Base-by-base conservation (phyloP, 2,113 vertebrate species). In the Jacana jacana region DNA sequence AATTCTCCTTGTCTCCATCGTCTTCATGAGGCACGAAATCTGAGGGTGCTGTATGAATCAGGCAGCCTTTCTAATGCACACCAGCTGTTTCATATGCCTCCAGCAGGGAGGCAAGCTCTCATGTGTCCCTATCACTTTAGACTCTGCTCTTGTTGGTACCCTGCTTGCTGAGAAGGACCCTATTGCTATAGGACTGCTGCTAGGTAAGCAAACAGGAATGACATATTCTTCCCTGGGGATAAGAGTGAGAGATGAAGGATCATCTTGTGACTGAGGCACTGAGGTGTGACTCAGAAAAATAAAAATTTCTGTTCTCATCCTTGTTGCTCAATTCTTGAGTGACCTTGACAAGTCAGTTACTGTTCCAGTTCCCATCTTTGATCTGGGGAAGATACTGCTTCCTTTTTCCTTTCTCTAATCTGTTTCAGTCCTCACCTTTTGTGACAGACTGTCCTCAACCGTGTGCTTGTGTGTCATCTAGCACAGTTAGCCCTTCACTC, bases 251-350 rank as follows among this genome's bases (percentile, higher is more conserved):
- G 70, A 52, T 66, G 78, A 94, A 91, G 42, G 54, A 93, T 70
- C 66, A 33, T 42, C 91, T 95, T 80, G 55, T 94, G 94, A 91
- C 75, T 89, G 68, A 70, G 51, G 35, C 63, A 51, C 55, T 63
- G 78, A 96, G 31, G 63, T 86, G n/a, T 91, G 95, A 95, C 66
- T 92, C 91, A 94, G 71, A 82, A 88, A 92, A 85, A 82, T 39
- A 81, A 37, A 80, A 68, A 77, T 52, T 82, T 91, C 66, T 80
- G 6, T 89, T 93, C 68, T 44, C 20, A 31, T 92, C 69, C 52
- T 81, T 73, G 30, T 93, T 95, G 63, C 78, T 92, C 63, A 94
- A 18, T 77, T 92, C 71, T 73, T 70, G 84, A 77, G 60, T 91
- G 95, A 94, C 89, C 89, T 92, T 91, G 78, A 75, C 71, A 83